phyloP scores from a whole-genome alignment of 2,797 vertebrate species.

The Pipistrellus nathusii region DNA sequence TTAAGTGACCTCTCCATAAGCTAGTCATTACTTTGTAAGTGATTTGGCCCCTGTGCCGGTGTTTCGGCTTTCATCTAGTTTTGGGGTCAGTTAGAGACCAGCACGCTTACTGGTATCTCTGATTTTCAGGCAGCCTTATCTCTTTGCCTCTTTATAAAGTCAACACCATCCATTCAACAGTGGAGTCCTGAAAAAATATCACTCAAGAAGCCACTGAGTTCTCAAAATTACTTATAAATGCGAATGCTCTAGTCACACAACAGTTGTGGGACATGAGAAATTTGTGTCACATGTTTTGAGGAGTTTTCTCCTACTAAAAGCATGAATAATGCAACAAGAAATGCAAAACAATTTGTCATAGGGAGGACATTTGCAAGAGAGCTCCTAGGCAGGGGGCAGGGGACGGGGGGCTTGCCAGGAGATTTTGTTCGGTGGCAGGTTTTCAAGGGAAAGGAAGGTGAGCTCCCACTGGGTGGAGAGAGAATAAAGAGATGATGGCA shows the following conservation, averaged over 20 bases:
- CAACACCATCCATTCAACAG: not conserved
- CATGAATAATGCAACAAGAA: slow-evolving; percentile 54
- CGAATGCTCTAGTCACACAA: slow-evolving; percentile 1
- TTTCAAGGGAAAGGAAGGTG: slow-evolving; percentile 2
- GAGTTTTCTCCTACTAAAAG: slow-evolving; percentile 18
- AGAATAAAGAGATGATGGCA: not conserved
- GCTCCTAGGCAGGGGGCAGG: not conserved
- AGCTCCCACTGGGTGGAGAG: not conserved
- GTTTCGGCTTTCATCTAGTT: not conserved
- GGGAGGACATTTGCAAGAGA: not conserved
- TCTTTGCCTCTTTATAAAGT: not conserved
- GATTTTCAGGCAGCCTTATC: not conserved
- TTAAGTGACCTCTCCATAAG: not conserved
- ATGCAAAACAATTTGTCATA: slow-evolving; percentile 37
- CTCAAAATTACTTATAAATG: slow-evolving; percentile 54
- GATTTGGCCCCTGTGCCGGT: not conserved
- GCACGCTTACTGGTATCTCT: not conserved
- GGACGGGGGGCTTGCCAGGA: not conserved
- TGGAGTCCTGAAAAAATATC: not conserved
- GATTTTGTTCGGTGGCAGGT: not conserved
- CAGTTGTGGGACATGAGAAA: slow-evolving; percentile 36
- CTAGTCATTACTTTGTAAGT: not conserved
- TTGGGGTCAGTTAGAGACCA: not conserved
- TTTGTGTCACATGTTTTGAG: slow-evolving; percentile 15
- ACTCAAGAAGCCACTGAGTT: not conserved